These are phyloP conservation scores for Phainopepla nitens DNA, from an alignment of 2,113 vertebrate species.

Conservation along the genomic window DNA sequence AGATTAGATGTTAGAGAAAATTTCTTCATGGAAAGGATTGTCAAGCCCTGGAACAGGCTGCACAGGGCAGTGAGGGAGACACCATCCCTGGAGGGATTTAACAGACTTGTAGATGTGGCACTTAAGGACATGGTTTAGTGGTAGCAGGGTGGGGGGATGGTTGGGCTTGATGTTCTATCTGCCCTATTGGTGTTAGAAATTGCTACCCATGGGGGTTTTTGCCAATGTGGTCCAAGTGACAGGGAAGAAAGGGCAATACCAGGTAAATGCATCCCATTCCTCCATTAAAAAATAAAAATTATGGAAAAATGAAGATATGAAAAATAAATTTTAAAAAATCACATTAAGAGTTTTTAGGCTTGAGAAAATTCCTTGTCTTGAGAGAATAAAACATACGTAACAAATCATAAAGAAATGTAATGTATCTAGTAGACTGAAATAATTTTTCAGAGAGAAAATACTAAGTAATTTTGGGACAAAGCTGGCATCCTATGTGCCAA, in stretches of 20 bases:
- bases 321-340: neutral
- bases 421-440: neutral
- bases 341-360: neutral
- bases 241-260: neutral
- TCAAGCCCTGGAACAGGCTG: neutral
- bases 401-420: neutral
- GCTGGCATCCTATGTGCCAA: neutral
- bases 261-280: rapidly evolving
- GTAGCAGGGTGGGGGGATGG: neutral
- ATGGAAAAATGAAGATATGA: neutral
- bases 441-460: neutral
- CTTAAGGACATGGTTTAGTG: neutral
- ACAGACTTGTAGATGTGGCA: neutral
- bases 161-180: neutral
- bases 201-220: rapidly evolving
- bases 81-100: neutral
- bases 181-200: neutral
- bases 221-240: rapidly evolving
- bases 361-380: neutral
- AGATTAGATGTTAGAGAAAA: neutral
- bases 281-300: neutral
- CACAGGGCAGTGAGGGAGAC: neutral
- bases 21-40: neutral
- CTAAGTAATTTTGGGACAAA: neutral
- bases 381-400: neutral